Conservation (phyloP, 2,113 vertebrate species). For the Sardina pilchardus region DNA sequence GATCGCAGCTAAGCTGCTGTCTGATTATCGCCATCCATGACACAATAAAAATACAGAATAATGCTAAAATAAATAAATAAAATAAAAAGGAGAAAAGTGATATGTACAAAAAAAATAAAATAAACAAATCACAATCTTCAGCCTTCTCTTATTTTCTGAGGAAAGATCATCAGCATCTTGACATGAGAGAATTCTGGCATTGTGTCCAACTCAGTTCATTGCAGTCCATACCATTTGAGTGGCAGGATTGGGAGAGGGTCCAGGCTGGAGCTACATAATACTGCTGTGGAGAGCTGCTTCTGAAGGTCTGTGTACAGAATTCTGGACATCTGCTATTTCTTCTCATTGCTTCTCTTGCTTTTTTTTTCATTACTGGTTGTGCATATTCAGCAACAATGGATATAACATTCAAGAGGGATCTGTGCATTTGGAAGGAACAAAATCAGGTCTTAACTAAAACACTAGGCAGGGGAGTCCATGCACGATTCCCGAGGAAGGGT, state of each 20-base stretch:
- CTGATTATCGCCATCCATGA: conserved; percentile 1
- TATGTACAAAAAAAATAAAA: conserved; percentile 65
- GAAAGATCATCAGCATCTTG: conserved; percentile 58
- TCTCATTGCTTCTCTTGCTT: conserved; percentile 41
- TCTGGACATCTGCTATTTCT: conserved; percentile 45
- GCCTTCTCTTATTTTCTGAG: conserved; percentile 55
- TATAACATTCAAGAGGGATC: conserved; percentile 48
- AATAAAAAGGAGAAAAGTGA: conserved; percentile 44
- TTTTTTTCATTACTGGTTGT: conserved; percentile 59
- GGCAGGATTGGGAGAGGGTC: conserved; percentile 39
- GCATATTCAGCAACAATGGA: conserved; percentile 64
- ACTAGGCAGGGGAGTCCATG: conserved; percentile 39
- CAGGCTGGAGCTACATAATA: conserved; percentile 70
- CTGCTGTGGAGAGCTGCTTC: conserved; percentile 55
- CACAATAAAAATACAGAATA: conserved; percentile 50
- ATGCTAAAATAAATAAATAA: conserved; percentile 57
- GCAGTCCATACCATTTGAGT: conserved; percentile 34
- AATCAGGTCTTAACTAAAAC: conserved; percentile 1
- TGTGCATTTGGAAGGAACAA: conserved; percentile 47
- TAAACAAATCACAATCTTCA: conserved; percentile 56
- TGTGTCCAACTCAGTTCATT: conserved; percentile 28
- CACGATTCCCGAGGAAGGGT: conserved; percentile 44
- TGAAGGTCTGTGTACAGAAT: conserved; percentile 61
- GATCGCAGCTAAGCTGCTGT: neutral
- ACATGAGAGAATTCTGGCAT: conserved; percentile 21